Conservation (phyloP, 2,888 invertebrate genomes). For the Mesorhabditis spiculigera region DNA sequence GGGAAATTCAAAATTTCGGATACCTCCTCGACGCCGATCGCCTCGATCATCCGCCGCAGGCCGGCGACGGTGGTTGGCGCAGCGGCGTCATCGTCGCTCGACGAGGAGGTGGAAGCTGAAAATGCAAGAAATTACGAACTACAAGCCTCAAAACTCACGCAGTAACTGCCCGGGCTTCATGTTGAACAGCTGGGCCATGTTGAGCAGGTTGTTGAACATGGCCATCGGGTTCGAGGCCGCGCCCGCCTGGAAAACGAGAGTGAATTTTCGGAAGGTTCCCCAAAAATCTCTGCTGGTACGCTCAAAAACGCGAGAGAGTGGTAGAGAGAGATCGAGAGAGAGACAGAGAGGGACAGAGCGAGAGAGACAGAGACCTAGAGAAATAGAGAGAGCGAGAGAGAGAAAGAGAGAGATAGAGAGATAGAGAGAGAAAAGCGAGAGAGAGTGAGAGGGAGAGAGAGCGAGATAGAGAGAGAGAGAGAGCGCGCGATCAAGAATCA, state of each 20-base stretch:
- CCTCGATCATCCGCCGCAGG: neutral
- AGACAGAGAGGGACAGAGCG: too few species aligned
- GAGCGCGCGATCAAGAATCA: neutral
- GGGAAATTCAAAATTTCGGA: neutral
- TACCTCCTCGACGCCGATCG: slow-evolving; percentile 1
- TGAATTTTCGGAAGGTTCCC: slow-evolving; percentile 4
- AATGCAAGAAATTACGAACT: too few species aligned
- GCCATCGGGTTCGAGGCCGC: slow-evolving; percentile 9
- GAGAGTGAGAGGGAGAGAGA: slow-evolving; percentile 5
- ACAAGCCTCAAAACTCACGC: neutral
- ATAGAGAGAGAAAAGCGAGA: neutral
- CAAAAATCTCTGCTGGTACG: neutral
- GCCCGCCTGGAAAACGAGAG: slow-evolving; percentile 4
- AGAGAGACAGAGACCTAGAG: too few species aligned
- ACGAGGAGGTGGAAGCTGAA: neutral
- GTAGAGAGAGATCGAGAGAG: too few species aligned
- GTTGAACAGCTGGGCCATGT: slow-evolving; percentile 22
- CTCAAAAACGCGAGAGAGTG: too few species aligned
- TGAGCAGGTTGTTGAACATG: slow-evolving; percentile 22
- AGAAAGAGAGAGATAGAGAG: slow-evolving; percentile 10
- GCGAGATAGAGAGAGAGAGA: slow-evolving; percentile 4
- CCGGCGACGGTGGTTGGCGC: neutral
- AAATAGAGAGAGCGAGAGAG: neutral
- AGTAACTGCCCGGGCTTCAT: slow-evolving; percentile 6
- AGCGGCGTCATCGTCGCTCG: neutral